Percentiles rank a stretch among this genome's conserved stretches.
phyloP scores from a whole-genome alignment of 2,888 invertebrate species.

The Pteria penguin region DNA sequence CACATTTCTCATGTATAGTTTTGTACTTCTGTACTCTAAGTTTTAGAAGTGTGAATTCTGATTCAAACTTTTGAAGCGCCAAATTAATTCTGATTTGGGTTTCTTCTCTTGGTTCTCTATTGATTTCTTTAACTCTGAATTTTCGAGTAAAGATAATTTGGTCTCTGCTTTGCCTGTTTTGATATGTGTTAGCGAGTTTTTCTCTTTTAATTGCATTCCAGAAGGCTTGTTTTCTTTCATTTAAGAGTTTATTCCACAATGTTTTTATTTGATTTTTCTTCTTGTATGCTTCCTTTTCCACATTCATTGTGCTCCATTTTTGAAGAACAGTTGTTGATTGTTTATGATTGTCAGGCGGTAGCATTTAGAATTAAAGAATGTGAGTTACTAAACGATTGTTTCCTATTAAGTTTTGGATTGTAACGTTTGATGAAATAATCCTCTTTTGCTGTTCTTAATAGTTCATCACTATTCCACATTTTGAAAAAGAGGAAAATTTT shows the following conservation, averaged over 20 bases:
- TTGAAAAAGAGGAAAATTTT: too few species aligned
- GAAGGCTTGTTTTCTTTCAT: background rate
- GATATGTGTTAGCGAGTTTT: background rate
- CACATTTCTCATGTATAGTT: background rate
- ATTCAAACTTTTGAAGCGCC: background rate
- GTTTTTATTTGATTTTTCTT: slow-evolving; percentile 2
- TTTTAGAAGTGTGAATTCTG: background rate
- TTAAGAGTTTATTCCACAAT: background rate
- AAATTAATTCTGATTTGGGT: background rate
- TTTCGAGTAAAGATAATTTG: background rate
- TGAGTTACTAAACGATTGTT: too few species aligned
- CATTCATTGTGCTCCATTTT: background rate
- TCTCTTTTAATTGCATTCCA: background rate
- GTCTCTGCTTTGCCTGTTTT: slow-evolving; percentile 1
- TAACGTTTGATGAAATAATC: too few species aligned
- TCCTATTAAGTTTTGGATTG: too few species aligned
- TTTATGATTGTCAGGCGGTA: too few species aligned
- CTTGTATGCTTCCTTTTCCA: slow-evolving; percentile 3
- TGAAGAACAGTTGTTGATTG: too few species aligned
- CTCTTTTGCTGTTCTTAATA: too few species aligned
- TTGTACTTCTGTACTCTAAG: background rate
- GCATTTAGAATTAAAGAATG: too few species aligned
- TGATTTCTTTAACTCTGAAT: background rate
- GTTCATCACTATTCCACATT: too few species aligned
- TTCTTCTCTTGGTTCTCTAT: background rate